These are phyloP conservation scores for Oreamnos americanus DNA, from an alignment of 2,113 vertebrate genomes.

Conservation along the genomic window DNA sequence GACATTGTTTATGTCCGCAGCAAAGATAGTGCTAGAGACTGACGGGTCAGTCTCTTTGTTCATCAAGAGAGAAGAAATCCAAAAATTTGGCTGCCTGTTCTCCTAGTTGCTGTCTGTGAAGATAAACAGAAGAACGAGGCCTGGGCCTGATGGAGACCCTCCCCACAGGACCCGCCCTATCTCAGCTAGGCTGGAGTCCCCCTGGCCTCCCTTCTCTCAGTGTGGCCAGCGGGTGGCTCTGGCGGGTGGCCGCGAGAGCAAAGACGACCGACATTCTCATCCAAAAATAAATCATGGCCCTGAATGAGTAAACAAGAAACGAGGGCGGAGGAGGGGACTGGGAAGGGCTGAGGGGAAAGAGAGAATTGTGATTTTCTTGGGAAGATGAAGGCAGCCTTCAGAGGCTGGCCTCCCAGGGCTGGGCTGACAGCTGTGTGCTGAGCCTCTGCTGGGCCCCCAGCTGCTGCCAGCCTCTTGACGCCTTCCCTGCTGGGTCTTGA, in stretches of 20 bases:
- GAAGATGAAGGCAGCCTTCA: neutral
- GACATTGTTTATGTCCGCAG: slow-evolving; percentile 80
- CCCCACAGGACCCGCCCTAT: neutral
- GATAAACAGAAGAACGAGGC: neutral
- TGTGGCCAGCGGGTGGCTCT: neutral
- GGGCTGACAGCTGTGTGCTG: neutral
- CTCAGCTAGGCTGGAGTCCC: neutral
- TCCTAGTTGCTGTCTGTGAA: slow-evolving; percentile 73
- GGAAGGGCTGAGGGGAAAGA: neutral
- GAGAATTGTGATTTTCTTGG: neutral
- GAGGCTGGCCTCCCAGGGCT: neutral
- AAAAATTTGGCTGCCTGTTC: slow-evolving; percentile 78
- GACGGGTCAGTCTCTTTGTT: slow-evolving; percentile 77
- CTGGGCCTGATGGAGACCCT: neutral
- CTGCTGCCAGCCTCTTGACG: neutral
- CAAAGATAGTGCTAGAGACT: slow-evolving; percentile 81
- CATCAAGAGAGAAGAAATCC: slow-evolving; percentile 83
- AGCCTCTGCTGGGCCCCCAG: neutral
- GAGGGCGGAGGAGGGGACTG: neutral
- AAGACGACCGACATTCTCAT: neutral
- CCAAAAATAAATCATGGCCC: neutral
- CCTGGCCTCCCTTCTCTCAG: neutral
- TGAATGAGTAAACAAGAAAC: slow-evolving; percentile 21
- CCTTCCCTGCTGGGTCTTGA: neutral
- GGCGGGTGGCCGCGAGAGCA: neutral